These are phyloP conservation scores for Lota lota DNA, from an alignment of 2,113 vertebrate genomes.

Conservation along the genomic window DNA sequence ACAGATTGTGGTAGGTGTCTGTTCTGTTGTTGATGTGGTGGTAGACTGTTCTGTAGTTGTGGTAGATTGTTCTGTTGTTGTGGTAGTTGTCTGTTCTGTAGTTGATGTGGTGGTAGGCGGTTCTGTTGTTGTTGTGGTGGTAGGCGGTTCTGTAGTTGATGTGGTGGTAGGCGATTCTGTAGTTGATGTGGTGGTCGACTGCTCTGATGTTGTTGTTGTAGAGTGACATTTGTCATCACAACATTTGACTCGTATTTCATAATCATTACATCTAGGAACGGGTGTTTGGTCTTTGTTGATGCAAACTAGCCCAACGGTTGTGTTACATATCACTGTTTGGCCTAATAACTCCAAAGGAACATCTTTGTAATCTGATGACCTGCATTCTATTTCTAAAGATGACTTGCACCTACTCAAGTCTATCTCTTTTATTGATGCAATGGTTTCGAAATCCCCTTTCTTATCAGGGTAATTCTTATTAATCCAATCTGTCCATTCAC, in stretches of 20 bases:
- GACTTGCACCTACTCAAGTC: conserved; percentile 16
- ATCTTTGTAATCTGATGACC: background rate
- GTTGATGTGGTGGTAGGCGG: background rate
- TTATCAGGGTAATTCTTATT: background rate
- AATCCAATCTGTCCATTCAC: conserved; percentile 39
- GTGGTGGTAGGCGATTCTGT: too few relatives aligned
- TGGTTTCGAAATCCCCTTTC: conserved; percentile 29
- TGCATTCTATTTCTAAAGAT: conserved; percentile 35
- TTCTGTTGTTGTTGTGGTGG: background rate
- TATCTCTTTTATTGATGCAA: conserved; percentile 7
- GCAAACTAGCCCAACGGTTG: conserved; percentile 29
- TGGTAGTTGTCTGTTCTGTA: background rate
- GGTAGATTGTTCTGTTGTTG: background rate
- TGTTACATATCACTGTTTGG: background rate
- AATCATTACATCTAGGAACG: background rate
- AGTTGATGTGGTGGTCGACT: background rate
- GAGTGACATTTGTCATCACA: background rate
- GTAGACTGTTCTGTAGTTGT: background rate
- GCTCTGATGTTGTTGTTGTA: background rate
- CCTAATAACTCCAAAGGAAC: background rate
- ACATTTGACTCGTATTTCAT: conserved; percentile 11
- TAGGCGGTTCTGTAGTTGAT: background rate
- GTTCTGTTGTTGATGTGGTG: background rate
- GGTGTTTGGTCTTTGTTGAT: conserved; percentile 17
- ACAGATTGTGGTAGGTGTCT: background rate